These are phyloP conservation scores for Petaurus breviceps DNA, from an alignment of 2,113 vertebrate species.

Conservation along the genomic window DNA sequence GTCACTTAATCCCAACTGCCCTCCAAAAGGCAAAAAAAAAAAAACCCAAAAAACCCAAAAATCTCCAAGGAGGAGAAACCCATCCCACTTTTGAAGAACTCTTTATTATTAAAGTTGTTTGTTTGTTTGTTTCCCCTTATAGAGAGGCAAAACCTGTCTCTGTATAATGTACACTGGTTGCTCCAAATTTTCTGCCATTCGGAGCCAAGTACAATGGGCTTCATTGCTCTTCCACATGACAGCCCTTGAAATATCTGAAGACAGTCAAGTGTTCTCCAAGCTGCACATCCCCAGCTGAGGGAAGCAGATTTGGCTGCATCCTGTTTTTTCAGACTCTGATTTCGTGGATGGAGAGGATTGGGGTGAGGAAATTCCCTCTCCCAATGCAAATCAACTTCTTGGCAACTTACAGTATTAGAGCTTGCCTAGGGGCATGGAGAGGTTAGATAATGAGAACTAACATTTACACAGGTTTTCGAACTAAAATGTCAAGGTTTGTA, in stretches of 20 bases:
- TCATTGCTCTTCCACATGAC: not conserved
- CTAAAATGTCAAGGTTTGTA: not conserved
- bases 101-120: not conserved
- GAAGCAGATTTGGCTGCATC: not conserved
- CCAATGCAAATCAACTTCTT: not conserved
- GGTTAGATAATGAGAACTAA: not conserved
- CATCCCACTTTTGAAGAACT: not conserved
- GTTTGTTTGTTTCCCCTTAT: not conserved
- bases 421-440: not conserved
- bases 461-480: not conserved
- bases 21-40: no score
- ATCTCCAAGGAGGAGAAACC: accelerated
- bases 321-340: not conserved
- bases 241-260: not conserved
- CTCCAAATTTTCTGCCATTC: not conserved
- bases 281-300: not conserved
- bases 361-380: not conserved
- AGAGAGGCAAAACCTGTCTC: not conserved
- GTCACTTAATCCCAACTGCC: no score
- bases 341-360: not conserved
- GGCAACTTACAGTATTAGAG: not conserved
- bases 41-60: no score
- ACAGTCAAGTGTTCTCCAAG: not conserved
- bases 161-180: not conserved
- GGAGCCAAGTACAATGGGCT: not conserved